These are phyloP conservation scores for Drosophila pseudotakahashii DNA, from an alignment of 2,888 invertebrate species.

Conservation along the genomic window DNA sequence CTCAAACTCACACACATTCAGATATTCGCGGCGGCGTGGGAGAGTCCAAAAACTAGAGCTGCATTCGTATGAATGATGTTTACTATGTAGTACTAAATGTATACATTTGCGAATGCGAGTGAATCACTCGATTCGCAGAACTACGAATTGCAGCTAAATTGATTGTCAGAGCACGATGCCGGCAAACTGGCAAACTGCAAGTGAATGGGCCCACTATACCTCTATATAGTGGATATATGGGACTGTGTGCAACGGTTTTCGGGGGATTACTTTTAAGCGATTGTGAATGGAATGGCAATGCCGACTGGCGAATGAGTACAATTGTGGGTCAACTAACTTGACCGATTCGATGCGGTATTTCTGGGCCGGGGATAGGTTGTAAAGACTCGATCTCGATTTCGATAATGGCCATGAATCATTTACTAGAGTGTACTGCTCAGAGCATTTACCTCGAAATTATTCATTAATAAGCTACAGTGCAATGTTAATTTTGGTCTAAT, in stretches of 20 bases:
- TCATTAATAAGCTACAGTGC: background rate
- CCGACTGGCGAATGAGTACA: constrained; percentile 7
- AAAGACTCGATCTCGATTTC: background rate
- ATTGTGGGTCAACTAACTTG: constrained; percentile 23
- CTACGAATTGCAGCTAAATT: constrained; percentile 35
- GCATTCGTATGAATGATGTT: constrained; percentile 29
- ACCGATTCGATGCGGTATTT: constrained; percentile 4
- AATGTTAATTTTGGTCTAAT: background rate
- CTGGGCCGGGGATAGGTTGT: background rate
- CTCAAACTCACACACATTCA: constrained; percentile 16
- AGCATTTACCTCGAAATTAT: background rate
- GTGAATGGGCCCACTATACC: constrained; percentile 30
- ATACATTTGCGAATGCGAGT: constrained; percentile 1
- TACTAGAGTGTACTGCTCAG: background rate
- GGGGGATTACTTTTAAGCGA: background rate
- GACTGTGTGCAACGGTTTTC: constrained; percentile 16
- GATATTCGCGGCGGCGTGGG: constrained; percentile 28
- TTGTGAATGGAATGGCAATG: constrained; percentile 30
- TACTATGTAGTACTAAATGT: background rate
- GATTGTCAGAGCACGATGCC: constrained; percentile 51
- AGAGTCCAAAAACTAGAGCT: constrained; percentile 27
- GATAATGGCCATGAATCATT: background rate
- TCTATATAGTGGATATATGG: background rate
- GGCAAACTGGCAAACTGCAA: constrained; percentile 28
- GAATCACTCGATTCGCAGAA: constrained; percentile 40